A percentile compares a stretch with the other conserved stretches of the same genome.
Evolutionary conservation across 2,113 vertebrate genomes (phyloP).

Genomic region (Copsychus sechellarum): DNA sequence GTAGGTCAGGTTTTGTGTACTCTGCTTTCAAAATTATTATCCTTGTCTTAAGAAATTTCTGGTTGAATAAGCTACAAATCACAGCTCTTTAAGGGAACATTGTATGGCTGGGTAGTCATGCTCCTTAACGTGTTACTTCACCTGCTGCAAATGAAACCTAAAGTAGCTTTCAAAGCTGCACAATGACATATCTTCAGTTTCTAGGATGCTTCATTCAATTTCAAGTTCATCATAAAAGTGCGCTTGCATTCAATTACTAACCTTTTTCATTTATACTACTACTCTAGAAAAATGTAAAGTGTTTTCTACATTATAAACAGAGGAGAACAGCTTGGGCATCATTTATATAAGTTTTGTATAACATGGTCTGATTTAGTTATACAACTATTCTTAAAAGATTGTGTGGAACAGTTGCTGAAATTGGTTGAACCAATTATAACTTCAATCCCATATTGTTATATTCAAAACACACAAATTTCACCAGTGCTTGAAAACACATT

Average conservation of each 20-base stretch:
- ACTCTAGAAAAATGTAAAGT: not conserved
- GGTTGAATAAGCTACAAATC: conserved; percentile 60
- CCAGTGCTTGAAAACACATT: not conserved
- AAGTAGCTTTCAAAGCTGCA: conserved; percentile 11
- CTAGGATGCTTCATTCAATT: not conserved
- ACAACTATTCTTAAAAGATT: not conserved
- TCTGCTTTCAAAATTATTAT: conserved; percentile 57
- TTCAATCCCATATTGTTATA: not conserved
- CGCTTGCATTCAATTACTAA: not conserved
- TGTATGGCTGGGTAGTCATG: not conserved
- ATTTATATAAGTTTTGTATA: not conserved
- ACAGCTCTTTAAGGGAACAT: conserved; percentile 51
- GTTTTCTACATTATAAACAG: not conserved
- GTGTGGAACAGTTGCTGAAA: not conserved
- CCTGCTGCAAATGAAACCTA: conserved; percentile 26
- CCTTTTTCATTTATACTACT: not conserved
- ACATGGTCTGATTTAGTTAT: not conserved
- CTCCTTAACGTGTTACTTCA: conserved; percentile 26
- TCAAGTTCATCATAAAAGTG: not conserved
- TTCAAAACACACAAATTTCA: not conserved
- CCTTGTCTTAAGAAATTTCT: conserved; percentile 66
- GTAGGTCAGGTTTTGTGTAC: conserved; percentile 67
- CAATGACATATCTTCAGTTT: not conserved
- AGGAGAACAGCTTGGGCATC: not conserved
- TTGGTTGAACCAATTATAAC: not conserved